Conservation (phyloP, 2,888 invertebrate species). For the Hirtodrosophila alboralis region DNA sequence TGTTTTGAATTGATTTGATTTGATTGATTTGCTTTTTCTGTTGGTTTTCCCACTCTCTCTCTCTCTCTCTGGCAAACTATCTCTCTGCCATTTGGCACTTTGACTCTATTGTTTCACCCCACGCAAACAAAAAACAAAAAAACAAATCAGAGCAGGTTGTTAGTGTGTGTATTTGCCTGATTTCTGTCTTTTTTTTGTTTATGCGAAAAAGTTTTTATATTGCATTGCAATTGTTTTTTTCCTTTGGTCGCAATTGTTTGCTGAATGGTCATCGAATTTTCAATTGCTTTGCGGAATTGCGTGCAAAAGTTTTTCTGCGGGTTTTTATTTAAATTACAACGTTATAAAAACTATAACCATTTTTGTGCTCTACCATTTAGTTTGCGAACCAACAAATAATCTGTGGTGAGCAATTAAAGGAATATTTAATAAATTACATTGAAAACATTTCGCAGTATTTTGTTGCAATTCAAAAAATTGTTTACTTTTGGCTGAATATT, state of each 20-base stretch:
- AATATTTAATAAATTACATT: constrained; percentile 16
- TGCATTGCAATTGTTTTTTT: constrained; percentile 39
- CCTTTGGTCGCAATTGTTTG: constrained; percentile 33
- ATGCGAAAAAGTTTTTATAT: constrained; percentile 47
- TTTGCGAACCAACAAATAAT: constrained; percentile 13
- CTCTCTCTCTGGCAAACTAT: too few species aligned
- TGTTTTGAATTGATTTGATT: constrained; percentile 59
- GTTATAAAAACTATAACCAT: constrained; percentile 44
- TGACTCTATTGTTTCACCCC: constrained; percentile 43
- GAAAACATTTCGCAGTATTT: too few species aligned
- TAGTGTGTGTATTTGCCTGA: constrained; percentile 8
- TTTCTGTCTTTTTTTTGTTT: constrained; percentile 20
- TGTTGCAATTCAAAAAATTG: too few species aligned
- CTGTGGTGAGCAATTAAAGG: constrained; percentile 24
- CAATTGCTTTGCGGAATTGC: constrained; percentile 58
- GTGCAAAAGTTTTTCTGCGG: constrained; percentile 48
- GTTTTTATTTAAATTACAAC: constrained; percentile 20
- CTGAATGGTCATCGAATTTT: constrained; percentile 59
- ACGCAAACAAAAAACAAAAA: constrained; percentile 41
- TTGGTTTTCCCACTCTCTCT: not conserved
- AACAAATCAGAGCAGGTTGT: constrained; percentile 46
- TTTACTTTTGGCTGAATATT: too few species aligned
- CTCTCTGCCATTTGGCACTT: constrained; percentile 51
- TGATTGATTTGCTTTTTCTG: constrained; percentile 59
- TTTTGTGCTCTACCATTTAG: constrained; percentile 15